Percentiles rank a stretch among this genome's conserved stretches.
Conservation (phyloP, 2,797 vertebrate species). For the Buceros bicornis region DNA sequence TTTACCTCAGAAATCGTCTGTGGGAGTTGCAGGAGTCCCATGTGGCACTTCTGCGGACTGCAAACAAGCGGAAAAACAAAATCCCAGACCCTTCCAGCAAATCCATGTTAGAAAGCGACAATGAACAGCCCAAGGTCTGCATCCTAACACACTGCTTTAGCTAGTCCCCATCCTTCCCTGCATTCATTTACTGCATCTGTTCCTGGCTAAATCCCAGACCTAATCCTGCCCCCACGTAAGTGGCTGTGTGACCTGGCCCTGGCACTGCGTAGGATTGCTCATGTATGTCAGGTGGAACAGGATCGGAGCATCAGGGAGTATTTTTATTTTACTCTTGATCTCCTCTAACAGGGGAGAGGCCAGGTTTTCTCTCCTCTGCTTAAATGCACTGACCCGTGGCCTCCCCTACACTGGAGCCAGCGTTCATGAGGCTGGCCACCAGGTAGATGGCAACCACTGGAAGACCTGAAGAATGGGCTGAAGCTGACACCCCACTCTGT, state of each 20-base stretch:
- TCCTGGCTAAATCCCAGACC: background rate
- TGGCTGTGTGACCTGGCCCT: accelerated
- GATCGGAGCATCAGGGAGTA: accelerated
- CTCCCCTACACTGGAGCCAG: accelerated
- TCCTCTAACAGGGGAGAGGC: background rate
- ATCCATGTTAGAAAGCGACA: background rate
- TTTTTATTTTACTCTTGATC: background rate
- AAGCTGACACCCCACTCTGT: background rate
- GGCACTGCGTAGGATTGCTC: background rate
- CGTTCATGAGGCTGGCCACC: accelerated
- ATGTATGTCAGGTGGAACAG: background rate
- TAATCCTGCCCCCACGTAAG: background rate
- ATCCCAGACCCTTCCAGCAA: background rate
- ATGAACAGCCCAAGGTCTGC: background rate
- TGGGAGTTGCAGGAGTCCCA: background rate
- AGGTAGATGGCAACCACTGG: accelerated
- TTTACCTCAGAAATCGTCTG: background rate
- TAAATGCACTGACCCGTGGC: too few relatives aligned
- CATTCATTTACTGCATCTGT: background rate
- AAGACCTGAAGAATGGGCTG: background rate
- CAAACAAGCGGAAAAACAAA: background rate
- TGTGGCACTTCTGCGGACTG: accelerated
- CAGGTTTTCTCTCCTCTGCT: background rate
- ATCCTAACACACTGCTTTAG: background rate
- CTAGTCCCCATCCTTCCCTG: background rate